These are phyloP conservation scores for Hydrocynus forskahlii DNA, from an alignment of 2,797 vertebrate genomes.

Conservation along the genomic window DNA sequence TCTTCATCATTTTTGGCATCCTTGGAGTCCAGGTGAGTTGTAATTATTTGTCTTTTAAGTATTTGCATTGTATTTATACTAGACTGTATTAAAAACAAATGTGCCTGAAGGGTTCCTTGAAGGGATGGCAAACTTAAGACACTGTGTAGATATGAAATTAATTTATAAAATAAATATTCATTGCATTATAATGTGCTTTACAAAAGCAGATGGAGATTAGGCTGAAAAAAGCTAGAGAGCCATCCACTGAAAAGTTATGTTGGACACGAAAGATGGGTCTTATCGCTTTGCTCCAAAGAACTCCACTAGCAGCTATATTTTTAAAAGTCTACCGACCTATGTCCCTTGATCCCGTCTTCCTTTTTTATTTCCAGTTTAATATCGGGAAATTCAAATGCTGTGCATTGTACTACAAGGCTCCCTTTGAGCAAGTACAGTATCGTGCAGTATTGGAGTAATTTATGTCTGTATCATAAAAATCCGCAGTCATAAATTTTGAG, in stretches of 20 bases:
- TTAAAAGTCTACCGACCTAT: too few species aligned
- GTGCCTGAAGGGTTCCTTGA: too few species aligned
- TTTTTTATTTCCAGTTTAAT: neutral
- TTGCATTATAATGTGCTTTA: too few species aligned
- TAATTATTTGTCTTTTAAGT: neutral
- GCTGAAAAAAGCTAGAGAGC: neutral
- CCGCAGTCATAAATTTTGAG: conserved; percentile 26
- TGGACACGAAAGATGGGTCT: neutral
- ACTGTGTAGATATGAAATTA: too few species aligned
- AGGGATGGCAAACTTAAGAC: too few species aligned
- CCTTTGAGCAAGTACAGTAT: neutral
- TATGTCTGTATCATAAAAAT: conserved; percentile 20
- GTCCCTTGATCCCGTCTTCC: neutral
- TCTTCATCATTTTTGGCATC: conserved; percentile 99
- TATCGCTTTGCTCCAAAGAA: too few species aligned
- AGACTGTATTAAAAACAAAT: too few species aligned
- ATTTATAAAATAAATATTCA: too few species aligned
- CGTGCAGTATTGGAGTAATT: conserved; percentile 17
- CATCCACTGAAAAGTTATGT: too few species aligned
- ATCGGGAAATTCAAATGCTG: neutral
- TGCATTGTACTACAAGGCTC: neutral
- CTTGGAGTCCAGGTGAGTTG: conserved; percentile 93
- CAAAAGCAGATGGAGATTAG: neutral
- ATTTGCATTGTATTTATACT: too few species aligned
- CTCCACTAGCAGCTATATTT: too few species aligned